These are phyloP conservation scores for Pseudorectes ferrugineus DNA, from an alignment of 2,113 vertebrate genomes.

Conservation along the genomic window DNA sequence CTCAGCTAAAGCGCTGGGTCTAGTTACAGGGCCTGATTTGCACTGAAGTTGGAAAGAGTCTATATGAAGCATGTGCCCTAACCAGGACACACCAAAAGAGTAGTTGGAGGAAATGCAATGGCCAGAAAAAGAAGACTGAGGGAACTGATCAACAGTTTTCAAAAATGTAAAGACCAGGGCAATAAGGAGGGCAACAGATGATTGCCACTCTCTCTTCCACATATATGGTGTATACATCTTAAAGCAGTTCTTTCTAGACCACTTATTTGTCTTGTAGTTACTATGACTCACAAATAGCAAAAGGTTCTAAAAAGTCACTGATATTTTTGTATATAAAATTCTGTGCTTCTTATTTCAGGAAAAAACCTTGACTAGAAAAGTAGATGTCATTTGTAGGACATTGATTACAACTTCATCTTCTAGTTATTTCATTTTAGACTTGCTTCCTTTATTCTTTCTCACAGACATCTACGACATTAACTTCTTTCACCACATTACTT, in stretches of 20 bases:
- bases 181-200: neutral
- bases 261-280: neutral
- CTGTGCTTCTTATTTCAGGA: neutral
- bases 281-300: neutral
- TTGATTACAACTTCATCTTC: neutral
- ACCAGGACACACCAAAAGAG: neutral
- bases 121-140: neutral
- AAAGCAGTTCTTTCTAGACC: neutral
- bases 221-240: neutral
- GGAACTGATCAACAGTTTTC: neutral
- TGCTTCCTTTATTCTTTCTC: neutral
- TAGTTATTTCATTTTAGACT: neutral
- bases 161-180: neutral
- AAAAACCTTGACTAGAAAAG: neutral
- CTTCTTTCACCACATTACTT: neutral
- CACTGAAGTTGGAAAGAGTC: neutral
- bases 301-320: neutral
- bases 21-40: neutral
- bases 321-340: neutral
- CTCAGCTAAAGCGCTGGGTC: neutral
- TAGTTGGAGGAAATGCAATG: neutral
- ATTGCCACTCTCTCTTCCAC: neutral
- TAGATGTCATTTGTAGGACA: neutral
- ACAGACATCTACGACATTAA: neutral
- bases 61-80: neutral